phyloP scores from a whole-genome alignment of 2,888 invertebrate genomes.

The Selenia dentaria region DNA sequence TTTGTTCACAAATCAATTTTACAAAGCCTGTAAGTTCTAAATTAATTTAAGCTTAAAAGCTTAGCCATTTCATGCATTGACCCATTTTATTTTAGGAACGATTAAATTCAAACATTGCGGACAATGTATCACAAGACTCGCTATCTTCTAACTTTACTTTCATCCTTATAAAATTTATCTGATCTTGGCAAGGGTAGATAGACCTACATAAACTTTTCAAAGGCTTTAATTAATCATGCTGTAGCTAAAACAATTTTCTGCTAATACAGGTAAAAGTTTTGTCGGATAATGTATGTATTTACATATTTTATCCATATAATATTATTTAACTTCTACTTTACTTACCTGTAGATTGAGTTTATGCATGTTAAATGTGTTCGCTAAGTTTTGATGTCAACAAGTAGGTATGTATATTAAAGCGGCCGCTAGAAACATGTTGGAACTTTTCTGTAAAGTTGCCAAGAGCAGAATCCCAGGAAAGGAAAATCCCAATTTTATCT shows the following conservation, averaged over 20 bases:
- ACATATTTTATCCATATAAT: constrained; percentile 3
- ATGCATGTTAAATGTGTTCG: constrained; percentile 35
- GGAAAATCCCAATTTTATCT: constrained; percentile 20
- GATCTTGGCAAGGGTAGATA: constrained; percentile 21
- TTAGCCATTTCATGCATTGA: not conserved
- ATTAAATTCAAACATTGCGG: constrained; percentile 1
- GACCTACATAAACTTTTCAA: constrained; percentile 26
- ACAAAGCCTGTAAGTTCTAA: not conserved
- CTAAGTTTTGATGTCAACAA: constrained; percentile 52
- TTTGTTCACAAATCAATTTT: not conserved
- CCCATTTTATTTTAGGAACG: not conserved
- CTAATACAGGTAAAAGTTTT: not conserved
- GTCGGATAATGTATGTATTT: constrained; percentile 3
- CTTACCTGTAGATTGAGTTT: constrained; percentile 30
- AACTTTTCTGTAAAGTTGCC: constrained; percentile 19
- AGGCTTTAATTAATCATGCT: constrained; percentile 32
- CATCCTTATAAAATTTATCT: constrained; percentile 25
- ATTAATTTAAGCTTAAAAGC: not conserved
- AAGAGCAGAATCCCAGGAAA: constrained; percentile 7
- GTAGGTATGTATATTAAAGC: constrained; percentile 42
- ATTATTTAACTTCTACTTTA: constrained; percentile 1
- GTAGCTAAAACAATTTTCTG: constrained; percentile 9
- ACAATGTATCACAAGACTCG: not conserved
- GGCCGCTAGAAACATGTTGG: constrained; percentile 18
- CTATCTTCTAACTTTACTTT: constrained; percentile 9